A percentile compares a stretch with the other conserved stretches of the same genome.
These are phyloP conservation scores for Chloropsis hardwickii DNA, from an alignment of 2,113 vertebrate species.

Conservation along the genomic window DNA sequence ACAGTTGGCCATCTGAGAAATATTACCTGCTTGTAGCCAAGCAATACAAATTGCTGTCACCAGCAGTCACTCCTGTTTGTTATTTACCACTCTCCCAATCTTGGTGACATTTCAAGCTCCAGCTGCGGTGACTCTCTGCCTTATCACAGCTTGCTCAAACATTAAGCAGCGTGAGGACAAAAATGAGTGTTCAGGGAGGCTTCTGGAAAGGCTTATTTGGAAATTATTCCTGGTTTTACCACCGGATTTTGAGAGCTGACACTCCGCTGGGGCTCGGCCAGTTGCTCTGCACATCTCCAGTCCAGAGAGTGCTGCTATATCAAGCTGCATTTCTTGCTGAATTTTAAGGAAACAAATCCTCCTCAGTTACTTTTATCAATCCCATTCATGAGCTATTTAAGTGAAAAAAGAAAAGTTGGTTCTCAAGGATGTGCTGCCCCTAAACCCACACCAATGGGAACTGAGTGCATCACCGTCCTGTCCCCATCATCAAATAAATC, in stretches of 20 bases:
- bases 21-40: slow-evolving; percentile 16
- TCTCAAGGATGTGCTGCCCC: background rate
- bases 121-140: background rate
- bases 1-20: slow-evolving; percentile 26
- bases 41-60: slow-evolving; percentile 22
- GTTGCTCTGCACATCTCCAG: background rate
- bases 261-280: background rate
- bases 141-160: background rate
- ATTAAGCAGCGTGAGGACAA: background rate
- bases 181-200: background rate
- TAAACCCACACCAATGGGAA: background rate
- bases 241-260: background rate
- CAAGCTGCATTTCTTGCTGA: background rate
- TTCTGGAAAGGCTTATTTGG: background rate
- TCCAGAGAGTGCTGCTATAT: background rate
- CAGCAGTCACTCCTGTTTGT: slow-evolving; percentile 5
- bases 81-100: background rate
- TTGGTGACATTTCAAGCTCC: background rate
- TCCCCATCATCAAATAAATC: background rate
- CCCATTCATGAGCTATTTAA: rapidly evolving
- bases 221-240: background rate
- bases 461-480: rapidly evolving
- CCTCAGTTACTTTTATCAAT: background rate
- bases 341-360: background rate
- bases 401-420: background rate